Evolutionary conservation across 2,113 vertebrate genomes (phyloP), one percentile per base, ranked within the genome.

Genomic region (Panthera uncia): DNA sequence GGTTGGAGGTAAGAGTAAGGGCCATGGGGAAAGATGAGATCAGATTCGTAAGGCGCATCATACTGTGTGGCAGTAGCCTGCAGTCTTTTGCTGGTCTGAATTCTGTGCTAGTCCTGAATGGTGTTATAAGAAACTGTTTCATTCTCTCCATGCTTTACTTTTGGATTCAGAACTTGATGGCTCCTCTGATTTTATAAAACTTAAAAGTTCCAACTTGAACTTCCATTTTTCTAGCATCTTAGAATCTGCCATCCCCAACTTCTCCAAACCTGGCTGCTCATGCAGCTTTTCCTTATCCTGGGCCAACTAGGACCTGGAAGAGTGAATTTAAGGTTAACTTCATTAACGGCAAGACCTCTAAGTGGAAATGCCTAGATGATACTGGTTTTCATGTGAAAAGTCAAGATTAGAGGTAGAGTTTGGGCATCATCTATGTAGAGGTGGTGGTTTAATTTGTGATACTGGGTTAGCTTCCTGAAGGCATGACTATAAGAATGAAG

Each of bases 251-350:
- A 11, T 89, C 38, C 27, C 69, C 12, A 57, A 0, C 50, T 29
- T 85, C 3, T 63, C 61, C 16, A 48, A 36, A 31, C 36, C 41
- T 86, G 15, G 65, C 73, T 82, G 13, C 66, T 94, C 81, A 13
- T 61, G 50, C 27, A 71, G 38, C 38, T 94, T 52, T 45, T 96
- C 11, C 16, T 55, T 36, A 83, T 79, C 38, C 63, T 83, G 63
- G 65, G 19, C 76, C 85, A 95, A 3, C 16, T 63, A 52, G 38
- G 16, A 7, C 36, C 25, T 45, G n/a, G 61, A 96, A 41, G 36
- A 33, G 3, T 71, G 18, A 86, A 78, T 90, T 78, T 97, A 87
- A 94, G 57, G 14, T 85, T 95, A 73, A 76, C 48, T 86, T 78
- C 33, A 57, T 16, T 79, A 79, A 15, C 48, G 12, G n/a, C 27